Conservation (phyloP, 2,113 vertebrate species). For the Sapayoa aenigma region DNA sequence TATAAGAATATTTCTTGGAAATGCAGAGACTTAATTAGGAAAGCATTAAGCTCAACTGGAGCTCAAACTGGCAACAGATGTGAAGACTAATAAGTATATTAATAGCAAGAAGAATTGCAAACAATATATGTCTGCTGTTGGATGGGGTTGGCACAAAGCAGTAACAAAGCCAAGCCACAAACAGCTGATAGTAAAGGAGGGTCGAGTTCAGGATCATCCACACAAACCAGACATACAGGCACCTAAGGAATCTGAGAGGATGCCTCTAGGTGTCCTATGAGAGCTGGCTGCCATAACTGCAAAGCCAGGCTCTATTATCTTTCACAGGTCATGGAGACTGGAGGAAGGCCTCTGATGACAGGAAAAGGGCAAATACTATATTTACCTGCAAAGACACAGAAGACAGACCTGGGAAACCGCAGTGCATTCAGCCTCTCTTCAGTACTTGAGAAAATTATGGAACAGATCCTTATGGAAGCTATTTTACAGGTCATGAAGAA, state of each 20-base stretch:
- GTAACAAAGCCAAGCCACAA: not conserved
- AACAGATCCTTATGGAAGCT: not conserved
- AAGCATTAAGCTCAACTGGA: not conserved
- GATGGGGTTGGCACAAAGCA: not conserved
- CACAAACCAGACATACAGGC: not conserved
- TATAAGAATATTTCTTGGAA: not conserved
- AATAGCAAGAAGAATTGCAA: not conserved
- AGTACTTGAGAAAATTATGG: not conserved
- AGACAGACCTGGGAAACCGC: not conserved
- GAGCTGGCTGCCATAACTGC: not conserved
- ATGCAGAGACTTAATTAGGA: not conserved
- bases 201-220: rapidly evolving
- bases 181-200: not conserved
- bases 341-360: not conserved
- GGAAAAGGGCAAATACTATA: not conserved
- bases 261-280: not conserved
- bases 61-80: not conserved
- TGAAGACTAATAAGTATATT: not conserved
- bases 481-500: not conserved
- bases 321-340: not conserved
- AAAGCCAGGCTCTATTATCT: not conserved
- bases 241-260: not conserved
- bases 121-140: not conserved
- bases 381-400: not conserved
- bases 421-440: not conserved